Base-by-base conservation (phyloP, 2,797 vertebrate species). In the Phoxinus dragarum region DNA sequence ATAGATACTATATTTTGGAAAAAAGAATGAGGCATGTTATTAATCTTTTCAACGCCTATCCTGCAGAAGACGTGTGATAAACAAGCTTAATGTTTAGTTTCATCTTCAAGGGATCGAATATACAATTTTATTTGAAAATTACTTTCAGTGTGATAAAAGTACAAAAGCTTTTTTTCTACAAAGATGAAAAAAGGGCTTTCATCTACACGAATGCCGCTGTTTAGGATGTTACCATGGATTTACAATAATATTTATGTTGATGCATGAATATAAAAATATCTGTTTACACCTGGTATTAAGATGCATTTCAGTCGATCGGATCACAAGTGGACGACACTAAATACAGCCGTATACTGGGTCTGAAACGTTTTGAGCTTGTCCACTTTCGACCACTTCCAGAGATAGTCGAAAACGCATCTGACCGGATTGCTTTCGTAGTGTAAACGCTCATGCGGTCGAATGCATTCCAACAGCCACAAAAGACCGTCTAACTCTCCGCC, bases 401-500 rank as follows among this genome's bases (percentile, higher is more conserved):
- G 11, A 1, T 47, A 47, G 11, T 1, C 11, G 3, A 47, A 47
- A 47, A 3, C 42, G 2, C 0, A 44, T 44, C 11, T 0, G 42
- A 44, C 10, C 10, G 42, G 10, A 44, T 44, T 44, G 42, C 3
- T 44, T 44, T 44, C 42, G 10, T 44, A 44, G 42, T 44, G 10
- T 42, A 42, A 42, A 42, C 2, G 0, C 42, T 44, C 10, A 44
- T 44, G 42, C 11, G 10, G 3, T 44, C 42, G 42, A 42, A 44
- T 44, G 11, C 12, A 11, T 12, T 47, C 44, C 12, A 14, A 47
- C 44, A 44, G 44, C 44, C 44, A 4, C 11, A 44, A 44, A 44
- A 44, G 44, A 44, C 42, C 3, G 3, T 4, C 11, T 4, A 14
- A 14, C 44, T 47, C 11, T 12, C 44, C 11, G 3, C 44, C 44